phyloP scores from a whole-genome alignment of 2,113 vertebrate species.

The Proteles cristata region DNA sequence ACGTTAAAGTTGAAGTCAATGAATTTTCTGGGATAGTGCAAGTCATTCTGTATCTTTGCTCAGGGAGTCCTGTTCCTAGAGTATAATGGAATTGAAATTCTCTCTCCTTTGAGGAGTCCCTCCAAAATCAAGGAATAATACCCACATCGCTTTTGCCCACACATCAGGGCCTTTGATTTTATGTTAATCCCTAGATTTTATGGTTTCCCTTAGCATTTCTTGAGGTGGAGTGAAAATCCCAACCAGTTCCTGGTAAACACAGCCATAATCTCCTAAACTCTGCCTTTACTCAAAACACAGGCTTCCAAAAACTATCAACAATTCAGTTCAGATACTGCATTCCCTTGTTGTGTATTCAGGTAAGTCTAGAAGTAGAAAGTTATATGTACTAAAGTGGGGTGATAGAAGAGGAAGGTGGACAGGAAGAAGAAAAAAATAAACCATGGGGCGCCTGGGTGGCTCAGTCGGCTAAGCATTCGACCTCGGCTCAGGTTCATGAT shows the following conservation, averaged over 20 bases:
- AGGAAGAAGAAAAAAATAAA: not conserved
- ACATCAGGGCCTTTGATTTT: not conserved
- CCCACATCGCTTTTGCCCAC: not conserved
- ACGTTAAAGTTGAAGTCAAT: not conserved
- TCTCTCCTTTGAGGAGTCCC: not conserved
- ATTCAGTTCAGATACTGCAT: not conserved
- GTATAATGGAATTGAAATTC: not conserved
- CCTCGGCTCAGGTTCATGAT: no score
- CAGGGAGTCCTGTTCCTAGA: not conserved
- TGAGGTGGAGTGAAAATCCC: not conserved
- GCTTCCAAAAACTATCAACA: not conserved
- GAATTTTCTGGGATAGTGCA: not conserved
- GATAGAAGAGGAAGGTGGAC: not conserved
- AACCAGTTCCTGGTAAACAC: not conserved
- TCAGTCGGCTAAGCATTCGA: no score
- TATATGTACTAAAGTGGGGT: not conserved
- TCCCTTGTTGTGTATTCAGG: not conserved
- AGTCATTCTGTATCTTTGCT: not conserved
- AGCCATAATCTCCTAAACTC: not conserved
- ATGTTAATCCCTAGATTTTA: not conserved
- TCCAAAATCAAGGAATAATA: not conserved
- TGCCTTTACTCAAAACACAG: not conserved
- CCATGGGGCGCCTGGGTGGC: no score
- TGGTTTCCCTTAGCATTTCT: not conserved
- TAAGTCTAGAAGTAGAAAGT: not conserved